Conservation (phyloP, 2,888 invertebrate species). For the Apantesis nais region DNA sequence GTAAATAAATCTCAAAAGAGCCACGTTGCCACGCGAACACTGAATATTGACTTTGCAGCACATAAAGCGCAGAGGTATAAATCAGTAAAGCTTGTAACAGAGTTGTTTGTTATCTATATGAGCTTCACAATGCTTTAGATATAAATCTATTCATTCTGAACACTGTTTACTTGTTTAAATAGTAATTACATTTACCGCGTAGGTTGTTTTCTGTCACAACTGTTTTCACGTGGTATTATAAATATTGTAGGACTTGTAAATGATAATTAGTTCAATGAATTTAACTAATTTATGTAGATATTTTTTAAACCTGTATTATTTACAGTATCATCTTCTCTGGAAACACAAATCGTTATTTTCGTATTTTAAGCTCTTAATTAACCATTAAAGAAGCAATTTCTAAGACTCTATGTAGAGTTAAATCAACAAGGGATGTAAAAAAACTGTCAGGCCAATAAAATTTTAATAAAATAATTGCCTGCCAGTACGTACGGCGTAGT, state of each 20-base stretch:
- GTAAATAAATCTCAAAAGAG: no score
- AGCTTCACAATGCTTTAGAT: constrained; percentile 5
- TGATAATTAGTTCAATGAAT: constrained; percentile 46
- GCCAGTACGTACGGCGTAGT: no score
- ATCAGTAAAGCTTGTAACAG: constrained; percentile 31
- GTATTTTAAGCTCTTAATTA: constrained; percentile 36
- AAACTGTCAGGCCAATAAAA: constrained; percentile 11
- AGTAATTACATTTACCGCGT: constrained; percentile 26
- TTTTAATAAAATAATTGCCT: neutral
- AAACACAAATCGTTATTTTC: constrained; percentile 33
- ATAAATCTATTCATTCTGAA: constrained; percentile 13
- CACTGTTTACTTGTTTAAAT: constrained; percentile 20
- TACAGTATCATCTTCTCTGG: constrained; percentile 28
- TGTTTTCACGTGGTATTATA: constrained; percentile 30
- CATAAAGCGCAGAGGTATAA: constrained; percentile 24
- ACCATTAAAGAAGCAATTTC: constrained; percentile 28
- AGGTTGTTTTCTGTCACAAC: constrained; percentile 30
- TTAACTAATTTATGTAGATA: constrained; percentile 36
- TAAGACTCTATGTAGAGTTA: constrained; percentile 18
- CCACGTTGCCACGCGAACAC: no score
- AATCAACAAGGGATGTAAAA: constrained; percentile 9
- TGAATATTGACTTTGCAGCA: constrained; percentile 7
- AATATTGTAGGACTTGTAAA: constrained; percentile 24
- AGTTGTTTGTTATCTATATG: constrained; percentile 9
- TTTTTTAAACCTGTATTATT: constrained; percentile 43